Percentiles rank a stretch among this genome's conserved stretches.
Conservation (phyloP, 2,888 invertebrate genomes). For the Eupithecia pulchellata region DNA sequence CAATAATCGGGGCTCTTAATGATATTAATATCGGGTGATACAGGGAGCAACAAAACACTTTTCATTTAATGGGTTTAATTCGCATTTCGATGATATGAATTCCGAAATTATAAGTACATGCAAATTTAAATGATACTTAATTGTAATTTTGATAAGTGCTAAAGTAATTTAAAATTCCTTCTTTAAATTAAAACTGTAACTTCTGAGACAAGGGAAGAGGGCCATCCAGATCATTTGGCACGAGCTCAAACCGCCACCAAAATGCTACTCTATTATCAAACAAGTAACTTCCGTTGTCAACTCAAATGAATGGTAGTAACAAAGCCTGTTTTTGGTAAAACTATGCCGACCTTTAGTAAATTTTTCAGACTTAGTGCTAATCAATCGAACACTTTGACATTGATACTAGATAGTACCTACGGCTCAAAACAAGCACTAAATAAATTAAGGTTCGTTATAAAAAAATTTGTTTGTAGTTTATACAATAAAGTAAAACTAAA, state of each 20-base stretch:
- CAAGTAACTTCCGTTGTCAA: constrained; percentile 41
- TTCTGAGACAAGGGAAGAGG: constrained; percentile 5
- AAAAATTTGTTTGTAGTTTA: background rate
- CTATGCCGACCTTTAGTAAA: background rate
- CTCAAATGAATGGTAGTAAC: background rate
- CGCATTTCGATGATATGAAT: constrained; percentile 45
- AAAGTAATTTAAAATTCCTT: constrained; percentile 13
- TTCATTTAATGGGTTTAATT: constrained; percentile 53
- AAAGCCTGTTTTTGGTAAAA: background rate
- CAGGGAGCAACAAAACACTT: constrained; percentile 56
- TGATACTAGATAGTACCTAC: background rate
- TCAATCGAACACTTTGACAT: background rate
- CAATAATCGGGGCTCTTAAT: constrained; percentile 77
- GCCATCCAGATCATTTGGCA: constrained; percentile 56
- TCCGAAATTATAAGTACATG: constrained; percentile 34
- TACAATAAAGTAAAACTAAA: background rate
- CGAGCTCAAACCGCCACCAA: constrained; percentile 50
- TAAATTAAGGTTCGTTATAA: background rate
- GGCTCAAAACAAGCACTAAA: background rate
- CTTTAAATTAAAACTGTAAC: constrained; percentile 14
- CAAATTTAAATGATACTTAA: constrained; percentile 17
- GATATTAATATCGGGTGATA: constrained; percentile 75
- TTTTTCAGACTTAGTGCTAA: background rate
- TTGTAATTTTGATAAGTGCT: constrained; percentile 23
- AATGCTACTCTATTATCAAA: constrained; percentile 38